Evolutionary conservation across 2,113 vertebrate genomes (phyloP).

Genomic region (Hirundichthys speculiger): DNA sequence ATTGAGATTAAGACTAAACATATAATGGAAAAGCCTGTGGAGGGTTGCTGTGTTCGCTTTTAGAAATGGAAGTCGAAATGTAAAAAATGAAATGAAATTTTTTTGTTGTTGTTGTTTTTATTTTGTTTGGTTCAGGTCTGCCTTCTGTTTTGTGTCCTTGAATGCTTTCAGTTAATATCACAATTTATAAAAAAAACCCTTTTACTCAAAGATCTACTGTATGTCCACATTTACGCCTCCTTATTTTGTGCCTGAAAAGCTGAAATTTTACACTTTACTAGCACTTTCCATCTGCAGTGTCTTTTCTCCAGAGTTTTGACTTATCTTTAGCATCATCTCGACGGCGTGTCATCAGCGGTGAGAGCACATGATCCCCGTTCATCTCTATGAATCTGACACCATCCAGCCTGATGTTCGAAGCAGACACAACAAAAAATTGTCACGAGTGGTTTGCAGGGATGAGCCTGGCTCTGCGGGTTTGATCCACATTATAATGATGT

Average conservation of each 20-base stretch:
- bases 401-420: slow-evolving; percentile 40
- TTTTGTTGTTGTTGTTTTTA: not conserved
- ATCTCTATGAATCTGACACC: slow-evolving; percentile 17
- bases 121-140: not conserved
- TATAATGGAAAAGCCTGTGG: slow-evolving; percentile 30
- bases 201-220: too few relatives aligned
- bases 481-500: slow-evolving; percentile 73
- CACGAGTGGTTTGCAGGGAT: slow-evolving; percentile 55
- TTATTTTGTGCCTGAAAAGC: slow-evolving; percentile 15
- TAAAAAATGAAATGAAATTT: not conserved
- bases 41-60: slow-evolving; percentile 15
- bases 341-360: slow-evolving; percentile 20
- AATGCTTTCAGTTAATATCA: slow-evolving; percentile 13
- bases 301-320: slow-evolving; percentile 32
- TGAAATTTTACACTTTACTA: too few relatives aligned
- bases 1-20: slow-evolving; percentile 35
- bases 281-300: too few relatives aligned
- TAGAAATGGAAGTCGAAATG: slow-evolving; percentile 26
- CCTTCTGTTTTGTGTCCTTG: slow-evolving; percentile 11
- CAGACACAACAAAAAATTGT: slow-evolving; percentile 45
- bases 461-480: slow-evolving; percentile 46
- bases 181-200: slow-evolving; percentile 6
- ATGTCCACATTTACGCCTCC: too few relatives aligned
- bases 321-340: slow-evolving; percentile 27
- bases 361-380: slow-evolving; percentile 30